A percentile compares a stretch with the other conserved stretches of the same genome.
phyloP scores from a whole-genome alignment of 2,113 vertebrate species.

The Sceloporus tristichus region DNA sequence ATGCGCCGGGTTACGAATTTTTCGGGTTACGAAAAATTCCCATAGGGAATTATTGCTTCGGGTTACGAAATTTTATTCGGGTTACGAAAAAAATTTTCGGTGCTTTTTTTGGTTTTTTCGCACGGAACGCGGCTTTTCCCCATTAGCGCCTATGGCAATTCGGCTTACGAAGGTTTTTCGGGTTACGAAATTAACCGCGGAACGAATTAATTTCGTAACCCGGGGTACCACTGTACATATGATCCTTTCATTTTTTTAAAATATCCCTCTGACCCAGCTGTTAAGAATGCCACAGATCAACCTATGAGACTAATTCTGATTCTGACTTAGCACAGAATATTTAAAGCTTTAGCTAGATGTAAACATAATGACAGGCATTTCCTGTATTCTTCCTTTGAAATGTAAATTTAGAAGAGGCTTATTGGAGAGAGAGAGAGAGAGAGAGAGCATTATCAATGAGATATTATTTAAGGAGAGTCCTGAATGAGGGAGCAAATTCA shows the following conservation, averaged over 20 bases:
- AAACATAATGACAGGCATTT: background rate
- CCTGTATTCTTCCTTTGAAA: background rate
- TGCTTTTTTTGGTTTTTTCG: no score
- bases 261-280: background rate
- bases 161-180: no score
- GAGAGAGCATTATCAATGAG: background rate
- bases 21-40: no score
- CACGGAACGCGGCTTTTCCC: no score
- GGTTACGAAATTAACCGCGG: no score
- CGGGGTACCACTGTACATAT: no score
- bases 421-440: background rate
- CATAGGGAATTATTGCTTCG: no score
- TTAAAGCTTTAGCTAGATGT: background rate
- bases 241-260: background rate
- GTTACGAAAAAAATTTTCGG: no score
- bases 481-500: background rate
- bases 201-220: no score
- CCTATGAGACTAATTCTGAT: background rate
- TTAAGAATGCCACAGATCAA: background rate
- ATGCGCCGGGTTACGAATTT: no score
- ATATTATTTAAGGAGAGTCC: background rate
- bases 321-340: background rate
- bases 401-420: background rate
- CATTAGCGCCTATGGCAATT: no score
- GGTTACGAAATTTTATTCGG: no score